Conservation (phyloP, 2,797 vertebrate species). For the Xenentodon cancila region DNA sequence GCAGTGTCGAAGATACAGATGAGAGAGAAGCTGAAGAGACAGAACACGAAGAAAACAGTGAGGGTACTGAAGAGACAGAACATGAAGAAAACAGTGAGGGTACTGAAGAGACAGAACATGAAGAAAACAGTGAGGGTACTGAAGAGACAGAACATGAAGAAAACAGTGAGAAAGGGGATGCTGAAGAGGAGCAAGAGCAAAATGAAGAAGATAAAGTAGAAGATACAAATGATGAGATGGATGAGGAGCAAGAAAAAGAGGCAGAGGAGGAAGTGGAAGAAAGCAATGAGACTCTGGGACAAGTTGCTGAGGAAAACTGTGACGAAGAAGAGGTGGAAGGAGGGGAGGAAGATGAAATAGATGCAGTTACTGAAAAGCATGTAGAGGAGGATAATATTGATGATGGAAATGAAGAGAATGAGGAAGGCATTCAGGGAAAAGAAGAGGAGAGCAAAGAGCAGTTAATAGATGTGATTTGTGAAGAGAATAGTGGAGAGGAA, state of each 20-base stretch:
- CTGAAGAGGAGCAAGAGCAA: slow-evolving; percentile 2
- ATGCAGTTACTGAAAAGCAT: neutral
- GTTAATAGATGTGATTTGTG: neutral
- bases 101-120: slow-evolving; percentile 13
- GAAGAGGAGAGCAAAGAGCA: neutral
- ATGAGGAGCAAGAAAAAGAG: neutral
- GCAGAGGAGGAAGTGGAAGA: neutral
- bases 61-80: slow-evolving; percentile 10
- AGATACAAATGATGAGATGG: neutral
- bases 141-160: slow-evolving; percentile 22
- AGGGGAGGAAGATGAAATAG: slow-evolving; percentile 4
- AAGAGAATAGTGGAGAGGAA: slow-evolving; percentile 1
- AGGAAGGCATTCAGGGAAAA: neutral
- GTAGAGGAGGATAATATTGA: neutral
- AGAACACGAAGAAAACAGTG: slow-evolving; percentile 16
- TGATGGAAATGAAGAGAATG: neutral
- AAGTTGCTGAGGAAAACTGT: neutral
- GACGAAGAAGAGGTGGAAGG: slow-evolving; percentile 8
- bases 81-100: slow-evolving; percentile 17
- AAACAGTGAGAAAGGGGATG: slow-evolving; percentile 2
- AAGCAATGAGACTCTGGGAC: neutral
- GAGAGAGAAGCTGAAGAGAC: slow-evolving; percentile 31
- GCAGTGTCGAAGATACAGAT: slow-evolving; percentile 40
- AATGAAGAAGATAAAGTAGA: slow-evolving; percentile 1
- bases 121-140: slow-evolving; percentile 9